phyloP scores from a whole-genome alignment of 1,140 invertebrate genomes.

The Apis cerana region DNA sequence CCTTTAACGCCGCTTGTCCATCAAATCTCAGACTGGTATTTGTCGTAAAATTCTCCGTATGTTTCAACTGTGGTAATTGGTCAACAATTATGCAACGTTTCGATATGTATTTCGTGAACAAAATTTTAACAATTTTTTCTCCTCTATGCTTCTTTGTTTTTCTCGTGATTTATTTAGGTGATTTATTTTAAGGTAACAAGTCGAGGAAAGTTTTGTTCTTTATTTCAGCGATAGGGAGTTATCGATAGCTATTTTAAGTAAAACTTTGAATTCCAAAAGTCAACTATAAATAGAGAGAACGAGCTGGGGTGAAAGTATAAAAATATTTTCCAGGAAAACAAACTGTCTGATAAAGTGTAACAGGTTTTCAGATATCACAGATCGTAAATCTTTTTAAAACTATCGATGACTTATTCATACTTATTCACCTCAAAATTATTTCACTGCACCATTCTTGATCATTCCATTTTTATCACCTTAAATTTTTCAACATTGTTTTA shows the following conservation, averaged over 20 bases:
- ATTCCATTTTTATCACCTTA: too few species aligned
- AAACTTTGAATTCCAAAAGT: background rate
- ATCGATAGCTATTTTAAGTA: background rate
- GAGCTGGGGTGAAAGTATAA: background rate
- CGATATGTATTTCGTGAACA: background rate
- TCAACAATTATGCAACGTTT: background rate
- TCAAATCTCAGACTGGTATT: background rate
- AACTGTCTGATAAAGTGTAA: background rate
- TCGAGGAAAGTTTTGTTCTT: background rate
- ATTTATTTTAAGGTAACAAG: background rate
- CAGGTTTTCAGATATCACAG: background rate
- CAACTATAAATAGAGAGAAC: background rate
- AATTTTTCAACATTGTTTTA: too few species aligned
- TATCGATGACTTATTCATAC: too few species aligned
- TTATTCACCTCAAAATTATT: too few species aligned
- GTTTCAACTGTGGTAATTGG: background rate
- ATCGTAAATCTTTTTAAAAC: background rate
- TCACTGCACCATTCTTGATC: too few species aligned
- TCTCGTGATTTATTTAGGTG: background rate
- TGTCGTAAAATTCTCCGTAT: constrained; percentile 6
- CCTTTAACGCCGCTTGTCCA: background rate
- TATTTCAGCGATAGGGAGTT: background rate
- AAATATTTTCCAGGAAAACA: background rate
- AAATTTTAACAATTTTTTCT: background rate
- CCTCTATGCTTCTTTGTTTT: too few species aligned